Evolutionary conservation across 2,797 vertebrate genomes (phyloP), one percentile per base, ranked within the genome.

Genomic region (Numenius phaeopus): DNA sequence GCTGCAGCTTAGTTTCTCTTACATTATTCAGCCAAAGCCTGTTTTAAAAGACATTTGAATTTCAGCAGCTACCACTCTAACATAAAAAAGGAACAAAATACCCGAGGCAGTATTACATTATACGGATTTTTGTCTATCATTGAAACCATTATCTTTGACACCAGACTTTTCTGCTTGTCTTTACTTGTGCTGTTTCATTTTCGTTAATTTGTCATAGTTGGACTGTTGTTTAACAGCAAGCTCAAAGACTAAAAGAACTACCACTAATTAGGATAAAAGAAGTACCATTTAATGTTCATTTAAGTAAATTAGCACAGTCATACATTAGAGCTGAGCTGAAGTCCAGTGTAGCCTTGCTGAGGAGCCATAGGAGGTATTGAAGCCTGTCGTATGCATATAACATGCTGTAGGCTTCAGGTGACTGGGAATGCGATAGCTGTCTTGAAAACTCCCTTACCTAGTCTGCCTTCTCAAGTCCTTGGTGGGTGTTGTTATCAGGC

Each of bases 361-460:
- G 49, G 44, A 91, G 62, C 21, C 40, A 44, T 46, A 37, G n/a
- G 57, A 84, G 29, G 8, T 75, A 7, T 3, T 61, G 42, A 90
- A 54, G 47, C 47, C 39, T 75, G 23, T 23, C n/a, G 54, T 3
- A 22, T 39, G 24, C 27, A 11, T 39, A 11, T 58, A 62, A 49
- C n/a, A 6, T 58, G 47, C 34, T 50, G 26, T n/a, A 55, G 71
- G 37, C 37, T 83, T 92, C 70, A 70, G 57, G 23, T 87, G 62
- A 42, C 61, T 61, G 61, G 4, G 49, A 83, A 34, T 37, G 17
- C 0, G 0, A 27, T 44, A 37, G 39, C 37, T 1, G 0, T 62
- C 10, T 7, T 24, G 40, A 71, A 81, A 83, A 83, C 59, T 70
- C 42, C 23, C 26, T 82, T 18, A 29, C 44, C 40, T 70, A 3